These are phyloP conservation scores for Trissoscelio sp. DNA, from an alignment of 2,888 invertebrate species.

Conservation along the genomic window DNA sequence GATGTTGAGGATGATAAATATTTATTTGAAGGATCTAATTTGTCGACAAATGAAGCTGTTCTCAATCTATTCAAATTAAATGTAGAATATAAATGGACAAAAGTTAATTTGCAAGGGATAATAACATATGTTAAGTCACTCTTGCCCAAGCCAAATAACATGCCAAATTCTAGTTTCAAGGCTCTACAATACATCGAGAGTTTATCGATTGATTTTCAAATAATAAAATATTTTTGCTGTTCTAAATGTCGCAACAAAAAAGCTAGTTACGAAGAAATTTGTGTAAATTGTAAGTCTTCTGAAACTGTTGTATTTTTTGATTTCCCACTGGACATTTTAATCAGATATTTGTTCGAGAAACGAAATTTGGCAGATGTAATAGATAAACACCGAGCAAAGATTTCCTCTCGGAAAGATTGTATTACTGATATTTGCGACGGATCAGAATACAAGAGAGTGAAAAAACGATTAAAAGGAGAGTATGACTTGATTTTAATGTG, in stretches of 20 bases:
- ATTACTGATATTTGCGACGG: constrained; percentile 34
- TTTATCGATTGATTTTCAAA: neutral
- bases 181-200: constrained; percentile 31
- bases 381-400: neutral
- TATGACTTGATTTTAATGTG: constrained; percentile 62
- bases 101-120: neutral
- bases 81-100: constrained; percentile 2
- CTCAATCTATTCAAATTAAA: constrained; percentile 2
- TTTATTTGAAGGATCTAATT: neutral
- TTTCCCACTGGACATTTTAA: neutral
- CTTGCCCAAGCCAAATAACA: constrained; percentile 43
- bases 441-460: constrained; percentile 25
- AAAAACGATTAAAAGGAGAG: constrained; percentile 23
- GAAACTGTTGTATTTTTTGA: constrained; percentile 6
- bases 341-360: constrained; percentile 36
- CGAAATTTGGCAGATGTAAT: constrained; percentile 1
- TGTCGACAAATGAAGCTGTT: neutral
- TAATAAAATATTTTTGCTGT: constrained; percentile 18
- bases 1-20: no score
- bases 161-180: constrained; percentile 35
- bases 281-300: neutral
- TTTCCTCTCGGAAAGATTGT: constrained; percentile 5
- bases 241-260: neutral
- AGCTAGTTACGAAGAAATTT: neutral
- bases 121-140: neutral